Evolutionary conservation across 2,888 invertebrate genomes (phyloP).

Genomic region (Leistus spinibarbis): DNA sequence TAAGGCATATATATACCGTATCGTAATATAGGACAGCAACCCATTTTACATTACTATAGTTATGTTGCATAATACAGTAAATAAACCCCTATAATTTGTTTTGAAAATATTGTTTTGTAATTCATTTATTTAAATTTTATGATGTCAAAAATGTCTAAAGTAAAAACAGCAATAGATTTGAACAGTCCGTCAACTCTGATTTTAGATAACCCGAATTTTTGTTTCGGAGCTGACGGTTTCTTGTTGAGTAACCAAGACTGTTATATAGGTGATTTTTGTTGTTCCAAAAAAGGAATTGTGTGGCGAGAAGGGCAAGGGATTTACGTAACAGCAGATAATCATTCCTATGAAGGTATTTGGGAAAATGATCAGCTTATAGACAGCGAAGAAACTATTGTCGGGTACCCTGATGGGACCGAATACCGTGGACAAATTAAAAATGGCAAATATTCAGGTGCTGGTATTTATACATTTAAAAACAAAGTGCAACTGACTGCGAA

Average conservation of each 20-base stretch:
- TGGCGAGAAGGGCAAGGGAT: constrained; percentile 58
- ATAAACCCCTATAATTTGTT: background rate
- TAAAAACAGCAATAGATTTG: background rate
- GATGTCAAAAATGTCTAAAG: background rate
- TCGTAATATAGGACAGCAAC: background rate
- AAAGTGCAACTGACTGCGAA: constrained; percentile 58
- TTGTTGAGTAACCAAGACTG: constrained; percentile 63
- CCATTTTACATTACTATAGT: background rate
- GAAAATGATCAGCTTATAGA: constrained; percentile 60
- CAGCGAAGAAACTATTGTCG: constrained; percentile 52
- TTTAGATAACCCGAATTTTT: constrained; percentile 44
- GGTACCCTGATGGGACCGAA: constrained; percentile 58
- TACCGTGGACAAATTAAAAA: constrained; percentile 61
- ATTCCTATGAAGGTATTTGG: constrained; percentile 64
- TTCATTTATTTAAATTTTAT: background rate
- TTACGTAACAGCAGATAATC: constrained; percentile 66
- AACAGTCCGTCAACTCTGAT: background rate
- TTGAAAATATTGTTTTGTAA: too few species aligned
- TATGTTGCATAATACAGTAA: background rate
- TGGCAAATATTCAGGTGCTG: constrained; percentile 59
- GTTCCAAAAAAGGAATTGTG: constrained; percentile 59
- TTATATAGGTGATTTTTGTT: constrained; percentile 64
- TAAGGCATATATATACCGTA: background rate
- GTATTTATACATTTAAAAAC: constrained; percentile 62
- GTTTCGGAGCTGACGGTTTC: constrained; percentile 56